phyloP scores from a whole-genome alignment of 2,888 invertebrate species.

The Zootermopsis nevadensis region DNA sequence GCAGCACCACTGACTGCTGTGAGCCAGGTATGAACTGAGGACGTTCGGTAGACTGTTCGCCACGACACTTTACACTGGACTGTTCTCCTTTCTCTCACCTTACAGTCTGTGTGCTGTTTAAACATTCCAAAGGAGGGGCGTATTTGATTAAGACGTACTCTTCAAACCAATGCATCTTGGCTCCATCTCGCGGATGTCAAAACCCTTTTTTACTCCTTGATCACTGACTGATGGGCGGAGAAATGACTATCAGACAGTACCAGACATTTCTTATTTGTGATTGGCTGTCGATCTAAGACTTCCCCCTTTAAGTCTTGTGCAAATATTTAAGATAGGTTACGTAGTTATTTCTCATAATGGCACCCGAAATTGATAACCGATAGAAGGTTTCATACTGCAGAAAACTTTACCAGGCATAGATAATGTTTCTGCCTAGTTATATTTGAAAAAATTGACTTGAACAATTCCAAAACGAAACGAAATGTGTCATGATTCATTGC shows the following conservation, averaged over 20 bases:
- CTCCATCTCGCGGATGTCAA: slow-evolving; percentile 1
- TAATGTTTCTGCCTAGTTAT: too few species aligned
- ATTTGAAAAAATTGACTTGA: too few species aligned
- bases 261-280: background rate
- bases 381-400: background rate
- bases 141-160: slow-evolving; percentile 5
- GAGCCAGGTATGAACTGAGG: too few species aligned
- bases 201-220: background rate
- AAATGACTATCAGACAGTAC: background rate
- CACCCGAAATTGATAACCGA: slow-evolving; percentile 29
- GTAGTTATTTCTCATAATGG: slow-evolving; percentile 1
- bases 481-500: too few species aligned
- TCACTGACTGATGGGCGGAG: background rate
- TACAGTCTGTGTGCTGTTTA: background rate
- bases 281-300: slow-evolving; percentile 28
- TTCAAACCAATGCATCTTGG: too few species aligned
- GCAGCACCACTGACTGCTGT: too few species aligned
- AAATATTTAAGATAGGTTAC: slow-evolving; percentile 25
- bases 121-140: background rate
- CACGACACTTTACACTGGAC: background rate
- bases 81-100: background rate
- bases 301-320: background rate
- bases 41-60: too few species aligned
- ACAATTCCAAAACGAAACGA: too few species aligned
- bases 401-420: background rate